These are phyloP conservation scores for human DNA, from an alignment of 2,113 vertebrate genomes.

Conservation along the genomic window GRCh38 chr4:171831501-171832000, in stretches of 20 bases:
- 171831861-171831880: background rate
- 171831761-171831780: background rate
- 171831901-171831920: background rate
- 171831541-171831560: background rate
- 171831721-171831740: background rate
- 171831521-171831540: background rate
- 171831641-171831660: background rate
- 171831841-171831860: background rate
- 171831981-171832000: background rate
- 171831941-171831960: background rate
- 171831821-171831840: background rate
- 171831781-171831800: background rate
- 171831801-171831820: background rate
- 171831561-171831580: background rate
- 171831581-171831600: background rate
- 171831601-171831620: background rate
- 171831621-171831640: background rate
- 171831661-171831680: background rate
- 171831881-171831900: background rate
- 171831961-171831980: background rate
- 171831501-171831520: slow-evolving; percentile 5
- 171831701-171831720: background rate
- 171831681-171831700: background rate
- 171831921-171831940: background rate
- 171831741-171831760: background rate